phyloP scores from a whole-genome alignment of 35 echinoderm and acorn worm species.

The Strongylocentrotus purpuratus region DNA sequence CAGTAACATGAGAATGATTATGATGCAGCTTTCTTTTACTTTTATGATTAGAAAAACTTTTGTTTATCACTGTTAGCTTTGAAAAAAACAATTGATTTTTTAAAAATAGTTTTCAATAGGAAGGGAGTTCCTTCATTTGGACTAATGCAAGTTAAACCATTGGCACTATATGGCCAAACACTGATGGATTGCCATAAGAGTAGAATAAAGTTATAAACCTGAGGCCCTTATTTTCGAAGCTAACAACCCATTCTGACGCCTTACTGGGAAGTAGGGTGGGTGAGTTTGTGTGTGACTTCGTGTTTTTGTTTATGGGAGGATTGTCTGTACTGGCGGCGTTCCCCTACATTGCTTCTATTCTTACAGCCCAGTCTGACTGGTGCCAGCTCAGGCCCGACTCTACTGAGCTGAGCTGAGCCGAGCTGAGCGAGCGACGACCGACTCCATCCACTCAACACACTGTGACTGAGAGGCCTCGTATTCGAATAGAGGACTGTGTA shows the following conservation, averaged over 20 bases:
- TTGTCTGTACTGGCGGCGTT: slow-evolving; percentile 10
- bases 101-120: no score
- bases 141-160: no score
- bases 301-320: background rate
- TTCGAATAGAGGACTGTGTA: background rate
- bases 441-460: background rate
- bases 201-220: no score
- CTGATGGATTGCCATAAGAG: no score
- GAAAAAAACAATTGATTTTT: no score
- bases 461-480: background rate
- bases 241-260: background rate
- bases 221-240: background rate
- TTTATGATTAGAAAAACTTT: no score
- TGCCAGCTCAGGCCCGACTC: background rate
- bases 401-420: background rate
- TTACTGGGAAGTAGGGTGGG: slow-evolving; percentile 1
- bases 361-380: slow-evolving; percentile 32
- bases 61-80: no score
- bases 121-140: no score
- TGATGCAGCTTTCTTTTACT: no score
- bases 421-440: background rate
- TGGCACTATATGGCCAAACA: no score
- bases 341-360: slow-evolving; percentile 46
- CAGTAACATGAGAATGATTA: no score
- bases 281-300: background rate